A percentile compares a stretch with the other conserved stretches of the same genome.
Evolutionary conservation across 2,113 vertebrate genomes (phyloP).

Genomic region (Tetrao urogallus): DNA sequence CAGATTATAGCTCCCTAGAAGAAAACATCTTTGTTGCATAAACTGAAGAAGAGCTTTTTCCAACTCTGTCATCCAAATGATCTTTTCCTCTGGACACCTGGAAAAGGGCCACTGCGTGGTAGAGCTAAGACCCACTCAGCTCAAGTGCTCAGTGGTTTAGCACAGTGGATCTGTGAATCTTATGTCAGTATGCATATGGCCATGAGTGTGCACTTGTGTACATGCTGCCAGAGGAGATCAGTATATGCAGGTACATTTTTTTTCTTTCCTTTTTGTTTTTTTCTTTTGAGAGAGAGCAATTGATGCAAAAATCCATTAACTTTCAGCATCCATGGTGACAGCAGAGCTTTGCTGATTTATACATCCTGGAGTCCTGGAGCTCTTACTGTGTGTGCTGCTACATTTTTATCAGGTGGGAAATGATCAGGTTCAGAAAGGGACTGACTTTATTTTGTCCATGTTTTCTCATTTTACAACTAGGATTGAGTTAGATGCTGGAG

Average conservation of each 20-base stretch:
- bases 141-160: background rate
- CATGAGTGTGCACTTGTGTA: accelerated
- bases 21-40: background rate
- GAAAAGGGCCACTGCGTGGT: background rate
- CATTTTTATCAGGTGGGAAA: background rate
- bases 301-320: background rate
- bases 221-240: background rate
- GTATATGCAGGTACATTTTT: background rate
- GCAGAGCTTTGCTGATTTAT: background rate
- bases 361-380: background rate
- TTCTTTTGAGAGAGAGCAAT: background rate
- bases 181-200: background rate
- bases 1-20: background rate
- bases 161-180: background rate
- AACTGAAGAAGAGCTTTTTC: constrained; percentile 3
- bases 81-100: background rate
- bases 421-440: background rate
- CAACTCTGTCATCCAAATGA: background rate
- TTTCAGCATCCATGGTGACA: background rate
- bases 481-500: background rate
- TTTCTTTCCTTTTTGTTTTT: background rate
- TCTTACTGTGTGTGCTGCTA: background rate
- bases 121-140: background rate
- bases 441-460: background rate
- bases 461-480: background rate